These are phyloP conservation scores for Pentamera pediparva DNA, from an alignment of 53 echinoderm and acorn worm species.

Conservation along the genomic window DNA sequence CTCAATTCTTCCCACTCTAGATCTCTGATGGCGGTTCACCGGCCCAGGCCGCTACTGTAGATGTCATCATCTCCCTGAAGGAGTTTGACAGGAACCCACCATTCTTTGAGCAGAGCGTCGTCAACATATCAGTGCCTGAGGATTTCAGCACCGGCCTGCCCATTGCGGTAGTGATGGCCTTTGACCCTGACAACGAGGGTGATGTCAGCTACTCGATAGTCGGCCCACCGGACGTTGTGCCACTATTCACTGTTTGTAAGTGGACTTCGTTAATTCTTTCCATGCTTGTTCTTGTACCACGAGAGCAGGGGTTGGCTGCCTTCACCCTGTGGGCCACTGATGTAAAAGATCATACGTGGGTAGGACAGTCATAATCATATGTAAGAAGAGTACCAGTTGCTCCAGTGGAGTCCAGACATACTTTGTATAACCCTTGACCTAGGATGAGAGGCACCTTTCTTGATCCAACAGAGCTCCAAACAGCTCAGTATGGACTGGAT, in stretches of 20 bases:
- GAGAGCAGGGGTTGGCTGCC: too few relatives aligned
- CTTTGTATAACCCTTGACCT: too few relatives aligned
- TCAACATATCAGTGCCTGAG: conserved; percentile 49
- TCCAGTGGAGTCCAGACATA: too few relatives aligned
- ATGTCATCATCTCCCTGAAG: conserved; percentile 44
- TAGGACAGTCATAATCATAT: too few relatives aligned
- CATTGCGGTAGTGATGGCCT: conserved; percentile 49
- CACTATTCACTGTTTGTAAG: conserved; percentile 48
- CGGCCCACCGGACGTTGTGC: conserved; percentile 42
- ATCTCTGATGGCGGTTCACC: conserved; percentile 81
- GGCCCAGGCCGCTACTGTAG: conserved; percentile 40
- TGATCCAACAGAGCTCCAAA: too few relatives aligned
- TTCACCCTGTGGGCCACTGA: too few relatives aligned
- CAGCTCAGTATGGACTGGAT: too few relatives aligned
- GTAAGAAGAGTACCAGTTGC: too few relatives aligned
- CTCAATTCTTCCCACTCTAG: conserved; percentile 41
- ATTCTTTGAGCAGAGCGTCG: conserved; percentile 36
- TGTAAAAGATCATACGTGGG: too few relatives aligned
- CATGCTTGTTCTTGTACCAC: neutral
- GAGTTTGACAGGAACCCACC: conserved; percentile 78
- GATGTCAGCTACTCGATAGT: conserved; percentile 55
- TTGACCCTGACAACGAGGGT: conserved; percentile 56
- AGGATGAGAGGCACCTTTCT: too few relatives aligned
- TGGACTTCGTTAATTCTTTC: neutral
- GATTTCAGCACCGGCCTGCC: conserved; percentile 43